Base-by-base conservation (phyloP, 2,888 invertebrate species). In the Osedax frankpressi region DNA sequence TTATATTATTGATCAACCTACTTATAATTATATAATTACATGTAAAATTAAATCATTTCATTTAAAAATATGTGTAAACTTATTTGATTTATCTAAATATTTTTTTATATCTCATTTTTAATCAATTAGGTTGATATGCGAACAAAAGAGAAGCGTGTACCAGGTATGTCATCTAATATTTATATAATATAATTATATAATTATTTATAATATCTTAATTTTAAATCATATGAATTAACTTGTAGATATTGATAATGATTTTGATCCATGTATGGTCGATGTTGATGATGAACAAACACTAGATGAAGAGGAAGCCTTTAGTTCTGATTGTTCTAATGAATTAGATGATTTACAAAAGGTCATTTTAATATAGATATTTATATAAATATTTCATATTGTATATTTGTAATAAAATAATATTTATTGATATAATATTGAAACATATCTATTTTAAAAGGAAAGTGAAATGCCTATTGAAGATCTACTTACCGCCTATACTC, bases 391-490 rank as follows among this genome's bases (percentile, higher is more conserved):
- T 44, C 6, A 11, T 11, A 11, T 11, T 44, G 19, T 44, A 44
- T 19, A 44, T 44, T 44, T 44, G 6, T 11, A 11, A 25, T 24
- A 26, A 11, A 6, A 26, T 65, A 25, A 11, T 65, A 65, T 65
- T 25, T 25, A 25, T 11, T 25, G 26, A 25, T 65, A 11, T 30
- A 30, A 73, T 73, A 70, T 71, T 67, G 70, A 74, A 73, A 67
- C 73, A 6, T 72, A 19, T 70, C n/a, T 3, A 28, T 44, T 11
- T 11, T 44, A 44, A 44, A 24, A 89, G 88, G 94, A 94, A 86
- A 91, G 94, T 84, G 93, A 95, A 86, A 95, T 96, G 92, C 95
- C 96, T 76, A 87, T 96, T 79, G 94, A 94, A 82, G 92, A 94
- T 82, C 86, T 96, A 74, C 86, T 96, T 80, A 92, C 93, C 14